Base-by-base conservation (phyloP, 2,888 invertebrate species). In the Synergus laeviventris region DNA sequence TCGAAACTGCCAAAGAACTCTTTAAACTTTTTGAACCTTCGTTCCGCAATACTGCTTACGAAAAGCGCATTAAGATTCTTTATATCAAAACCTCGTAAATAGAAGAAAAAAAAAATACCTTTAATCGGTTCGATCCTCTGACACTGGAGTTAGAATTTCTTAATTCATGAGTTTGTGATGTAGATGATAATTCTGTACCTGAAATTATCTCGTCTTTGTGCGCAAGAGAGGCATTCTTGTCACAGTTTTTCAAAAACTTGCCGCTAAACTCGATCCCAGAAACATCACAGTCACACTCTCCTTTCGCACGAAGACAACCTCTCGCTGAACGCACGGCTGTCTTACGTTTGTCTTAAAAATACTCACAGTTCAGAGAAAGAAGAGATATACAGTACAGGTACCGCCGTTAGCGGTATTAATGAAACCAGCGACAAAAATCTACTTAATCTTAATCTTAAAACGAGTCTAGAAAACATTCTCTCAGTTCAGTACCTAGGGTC, bases 371-470 rank as follows among this genome's bases (percentile, higher is more conserved):
- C 70, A 76, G 36, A 76, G 75, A 76, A 79, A 80, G 76, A 73
- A 77, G 62, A 81, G 84, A 85, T 86, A 85, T 86, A 87, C 85
- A 86, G 82, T 85, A 87, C 86, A 88, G 87, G 87, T 88, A 87
- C 87, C 82, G 84, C 83, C 85, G 85, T 81, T 82, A 76, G 79
- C 60, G 80, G 78, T 79, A 73, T 80, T 83, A 81, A 83, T 81
- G 77, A 81, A 83, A 82, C 76, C 86, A 87, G 80, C 84, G 84
- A 84, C 84, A 80, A 84, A 84, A 81, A 79, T 84, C 82, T 82
- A 78, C 80, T 86, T 84, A 85, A 84, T 80, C 77, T 81, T 84
- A 86, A 84, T 80, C 77, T 81, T 84, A 86, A 82, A 83, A 83
- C 79, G 61, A 73, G 73, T 76, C 81, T 82, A 81, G 79, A 83